Conservation (phyloP, 2,113 vertebrate genomes). For the Gymnobelideus leadbeateri region DNA sequence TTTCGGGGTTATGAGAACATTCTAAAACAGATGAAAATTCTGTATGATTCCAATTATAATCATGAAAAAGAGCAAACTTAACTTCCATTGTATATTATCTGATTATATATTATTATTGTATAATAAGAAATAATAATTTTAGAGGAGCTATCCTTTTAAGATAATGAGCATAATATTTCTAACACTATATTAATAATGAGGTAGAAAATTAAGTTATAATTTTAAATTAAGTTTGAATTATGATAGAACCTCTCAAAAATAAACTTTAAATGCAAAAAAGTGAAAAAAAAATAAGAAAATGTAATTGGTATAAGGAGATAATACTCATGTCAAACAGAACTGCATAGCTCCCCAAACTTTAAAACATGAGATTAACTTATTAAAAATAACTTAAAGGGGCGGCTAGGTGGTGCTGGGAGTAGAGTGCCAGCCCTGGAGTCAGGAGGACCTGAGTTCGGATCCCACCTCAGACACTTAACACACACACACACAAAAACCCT, state of each 20-base stretch:
- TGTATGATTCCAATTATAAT: conserved; percentile 37
- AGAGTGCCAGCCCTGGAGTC: no score
- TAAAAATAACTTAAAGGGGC: conserved; percentile 67
- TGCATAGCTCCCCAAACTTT: conserved; percentile 64
- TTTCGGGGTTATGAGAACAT: neutral
- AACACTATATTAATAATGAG: conserved; percentile 47
- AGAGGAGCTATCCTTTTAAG: conserved; percentile 43
- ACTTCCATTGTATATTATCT: neutral
- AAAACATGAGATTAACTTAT: conserved; percentile 56
- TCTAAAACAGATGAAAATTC: conserved; percentile 8
- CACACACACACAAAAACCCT: no score
- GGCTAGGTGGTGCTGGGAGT: no score
- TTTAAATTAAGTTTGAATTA: conserved; percentile 42
- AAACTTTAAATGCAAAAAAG: conserved; percentile 55
- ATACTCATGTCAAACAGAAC: conserved; percentile 44
- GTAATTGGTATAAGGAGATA: conserved; percentile 64
- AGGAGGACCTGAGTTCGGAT: no score
- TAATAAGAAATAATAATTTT: conserved; percentile 46
- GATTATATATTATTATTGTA: conserved; percentile 21
- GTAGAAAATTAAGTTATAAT: conserved; percentile 66
- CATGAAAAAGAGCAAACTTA: conserved; percentile 26
- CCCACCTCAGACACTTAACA: no score
- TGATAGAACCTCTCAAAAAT: conserved; percentile 41
- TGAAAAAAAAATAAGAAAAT: conserved; percentile 26
- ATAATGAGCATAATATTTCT: conserved; percentile 43